Conservation (phyloP, 2,888 invertebrate genomes). For the Barypeithes pellucidus region DNA sequence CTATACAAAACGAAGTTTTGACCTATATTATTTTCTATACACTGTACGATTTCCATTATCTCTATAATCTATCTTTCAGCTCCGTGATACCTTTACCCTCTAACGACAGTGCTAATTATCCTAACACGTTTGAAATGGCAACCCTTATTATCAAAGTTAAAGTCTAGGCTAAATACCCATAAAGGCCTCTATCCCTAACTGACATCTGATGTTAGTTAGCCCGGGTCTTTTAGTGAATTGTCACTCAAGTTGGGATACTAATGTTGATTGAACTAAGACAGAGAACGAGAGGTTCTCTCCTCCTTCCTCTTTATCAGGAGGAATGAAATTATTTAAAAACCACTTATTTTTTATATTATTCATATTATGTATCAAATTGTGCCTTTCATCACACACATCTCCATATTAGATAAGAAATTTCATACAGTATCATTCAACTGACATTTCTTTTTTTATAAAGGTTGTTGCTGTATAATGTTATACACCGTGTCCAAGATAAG, state of each 20-base stretch:
- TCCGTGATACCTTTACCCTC: slow-evolving; percentile 25
- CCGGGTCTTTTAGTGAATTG: slow-evolving; percentile 12
- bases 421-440: too few relatives aligned
- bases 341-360: too few relatives aligned
- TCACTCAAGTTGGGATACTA: background rate
- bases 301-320: too few relatives aligned
- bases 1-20: too few relatives aligned
- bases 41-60: slow-evolving; percentile 17
- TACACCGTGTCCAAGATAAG: too few relatives aligned
- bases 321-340: too few relatives aligned
- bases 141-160: slow-evolving; percentile 45
- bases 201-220: slow-evolving; percentile 29
- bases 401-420: too few relatives aligned
- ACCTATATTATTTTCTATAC: background rate
- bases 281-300: too few relatives aligned
- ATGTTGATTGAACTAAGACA: slow-evolving; percentile 3
- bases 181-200: slow-evolving; percentile 31
- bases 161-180: slow-evolving; percentile 28
- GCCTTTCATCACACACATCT: too few relatives aligned
- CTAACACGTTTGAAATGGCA: slow-evolving; percentile 44
- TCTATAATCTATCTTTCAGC: slow-evolving; percentile 29
- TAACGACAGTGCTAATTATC: slow-evolving; percentile 40
- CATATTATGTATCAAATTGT: too few relatives aligned
- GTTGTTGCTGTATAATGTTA: too few relatives aligned
- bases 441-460: too few relatives aligned